Conservation (phyloP, 2,797 vertebrate species). For the Melopsittacus undulatus region DNA sequence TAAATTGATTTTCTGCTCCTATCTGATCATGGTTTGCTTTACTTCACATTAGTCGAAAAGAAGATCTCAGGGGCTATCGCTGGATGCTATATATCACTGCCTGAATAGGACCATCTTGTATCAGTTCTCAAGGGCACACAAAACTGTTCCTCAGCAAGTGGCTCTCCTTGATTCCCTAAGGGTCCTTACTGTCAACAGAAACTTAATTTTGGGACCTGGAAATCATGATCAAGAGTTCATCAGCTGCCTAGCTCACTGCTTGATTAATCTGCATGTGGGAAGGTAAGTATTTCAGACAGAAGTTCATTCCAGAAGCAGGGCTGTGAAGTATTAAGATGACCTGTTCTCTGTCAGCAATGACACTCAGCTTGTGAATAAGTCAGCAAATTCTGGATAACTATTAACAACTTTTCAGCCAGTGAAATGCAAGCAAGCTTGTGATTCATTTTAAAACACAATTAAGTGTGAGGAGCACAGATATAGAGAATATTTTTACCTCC, state of each 20-base stretch:
- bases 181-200: slow-evolving; percentile 95
- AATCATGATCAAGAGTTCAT: slow-evolving; percentile 99
- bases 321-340: background rate
- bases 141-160: slow-evolving; percentile 97
- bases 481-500: background rate
- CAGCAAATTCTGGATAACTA: background rate
- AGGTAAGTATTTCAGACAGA: slow-evolving; percentile 80
- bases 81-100: slow-evolving; percentile 96
- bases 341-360: background rate
- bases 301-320: background rate
- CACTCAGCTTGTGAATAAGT: background rate
- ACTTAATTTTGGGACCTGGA: slow-evolving; percentile 93
- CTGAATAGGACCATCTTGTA: slow-evolving; percentile 97
- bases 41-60: slow-evolving; percentile 87
- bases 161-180: slow-evolving; percentile 92
- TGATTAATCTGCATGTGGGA: slow-evolving; percentile 93
- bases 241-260: slow-evolving; percentile 94
- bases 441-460: background rate
- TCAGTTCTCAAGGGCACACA: slow-evolving; percentile 95
- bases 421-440: background rate
- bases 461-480: background rate
- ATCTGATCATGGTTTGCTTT: background rate
- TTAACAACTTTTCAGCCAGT: background rate
- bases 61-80: slow-evolving; percentile 92
- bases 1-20: background rate